Conservation (phyloP, 2,888 invertebrate genomes). For the Blera fallax region DNA sequence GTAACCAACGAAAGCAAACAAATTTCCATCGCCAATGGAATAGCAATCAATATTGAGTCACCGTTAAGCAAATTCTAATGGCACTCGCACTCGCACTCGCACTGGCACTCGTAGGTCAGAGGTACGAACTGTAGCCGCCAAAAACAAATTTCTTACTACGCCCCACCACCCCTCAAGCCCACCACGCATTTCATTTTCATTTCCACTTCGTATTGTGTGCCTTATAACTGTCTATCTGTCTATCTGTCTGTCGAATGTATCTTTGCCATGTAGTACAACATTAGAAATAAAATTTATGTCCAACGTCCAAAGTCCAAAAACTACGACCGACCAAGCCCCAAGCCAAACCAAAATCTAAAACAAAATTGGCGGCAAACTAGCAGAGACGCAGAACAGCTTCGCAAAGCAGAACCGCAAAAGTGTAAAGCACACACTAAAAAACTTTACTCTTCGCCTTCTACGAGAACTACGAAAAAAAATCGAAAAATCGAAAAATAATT, state of each 20-base stretch:
- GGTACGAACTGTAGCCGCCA: not conserved
- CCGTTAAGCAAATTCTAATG: not conserved
- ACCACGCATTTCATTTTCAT: not conserved
- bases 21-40: not conserved
- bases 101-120: not conserved
- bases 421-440: not conserved
- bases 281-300: slow-evolving; percentile 16
- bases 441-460: not conserved
- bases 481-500: not conserved
- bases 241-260: not conserved
- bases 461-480: too few relatives aligned
- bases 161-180: not conserved
- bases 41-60: not conserved
- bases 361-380: not conserved
- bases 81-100: too few relatives aligned
- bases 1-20: not conserved
- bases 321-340: not conserved
- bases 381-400: not conserved
- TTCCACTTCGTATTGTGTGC: not conserved
- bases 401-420: not conserved
- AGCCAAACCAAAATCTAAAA: not conserved
- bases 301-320: slow-evolving; percentile 13
- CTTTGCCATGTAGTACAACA: slow-evolving; percentile 10
- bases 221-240: not conserved
- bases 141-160: not conserved